Conservation (phyloP, 2,113 vertebrate genomes). For the Blennius ocellaris region DNA sequence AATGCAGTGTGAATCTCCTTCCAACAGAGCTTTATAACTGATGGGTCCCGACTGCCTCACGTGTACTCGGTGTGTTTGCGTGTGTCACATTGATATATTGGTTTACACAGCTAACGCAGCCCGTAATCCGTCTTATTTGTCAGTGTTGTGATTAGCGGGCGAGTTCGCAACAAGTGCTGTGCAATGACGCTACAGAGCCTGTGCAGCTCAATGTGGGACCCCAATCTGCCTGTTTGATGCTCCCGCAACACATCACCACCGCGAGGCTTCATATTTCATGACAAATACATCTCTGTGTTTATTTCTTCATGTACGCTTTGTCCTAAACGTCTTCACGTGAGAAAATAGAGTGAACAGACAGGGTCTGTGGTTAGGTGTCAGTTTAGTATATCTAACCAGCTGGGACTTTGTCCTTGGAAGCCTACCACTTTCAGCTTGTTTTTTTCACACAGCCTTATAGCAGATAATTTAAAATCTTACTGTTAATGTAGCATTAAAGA, state of each 20-base stretch:
- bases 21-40: constrained; percentile 1
- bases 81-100: constrained; percentile 52
- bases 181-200: neutral
- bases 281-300: constrained; percentile 4
- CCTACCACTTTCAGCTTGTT: too few species aligned
- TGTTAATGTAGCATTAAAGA: too few species aligned
- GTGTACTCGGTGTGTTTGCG: constrained; percentile 24
- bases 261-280: constrained; percentile 8
- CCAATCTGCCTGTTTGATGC: neutral
- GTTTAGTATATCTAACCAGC: constrained; percentile 30
- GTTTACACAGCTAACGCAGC: constrained; percentile 35
- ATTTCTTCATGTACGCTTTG: too few species aligned
- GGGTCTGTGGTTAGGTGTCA: constrained; percentile 14
- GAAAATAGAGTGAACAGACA: constrained; percentile 11
- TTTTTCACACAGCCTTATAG: too few species aligned
- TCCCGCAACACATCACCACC: too few species aligned
- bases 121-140: constrained; percentile 64
- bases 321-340: constrained; percentile 2
- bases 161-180: constrained; percentile 27
- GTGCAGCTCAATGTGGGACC: neutral
- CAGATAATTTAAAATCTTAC: too few species aligned
- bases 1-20: constrained; percentile 2
- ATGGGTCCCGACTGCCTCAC: neutral
- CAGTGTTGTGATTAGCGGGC: constrained; percentile 55
- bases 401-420: too few species aligned